Evolutionary conservation across 2,888 invertebrate genomes (phyloP), one percentile per base, ranked within the genome.

Genomic region (Ectemnius continuus): DNA sequence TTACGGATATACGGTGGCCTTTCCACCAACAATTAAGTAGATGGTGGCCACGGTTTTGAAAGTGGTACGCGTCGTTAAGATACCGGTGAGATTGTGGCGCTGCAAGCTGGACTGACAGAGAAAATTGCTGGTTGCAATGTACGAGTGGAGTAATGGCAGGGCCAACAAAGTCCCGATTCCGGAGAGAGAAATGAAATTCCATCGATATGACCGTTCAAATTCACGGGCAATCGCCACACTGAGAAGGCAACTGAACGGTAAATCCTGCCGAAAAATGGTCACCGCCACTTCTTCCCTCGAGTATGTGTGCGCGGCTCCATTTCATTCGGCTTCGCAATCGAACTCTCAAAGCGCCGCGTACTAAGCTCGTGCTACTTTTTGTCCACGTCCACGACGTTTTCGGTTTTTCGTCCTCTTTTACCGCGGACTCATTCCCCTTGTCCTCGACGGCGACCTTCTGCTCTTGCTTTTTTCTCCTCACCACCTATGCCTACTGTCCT

Each of bases 111-210:
- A 59, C 65, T 52, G 36, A 56, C 65, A 63, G 70, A 11, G 68
- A 74, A 80, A 82, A 81, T 81, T 72, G 75, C 70, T 74, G 67
- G 52, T 1, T 73, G 74, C 73, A 76, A 75, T 68, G 74, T 70
- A 82, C 76, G 80, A 77, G 76, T 75, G 82, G 82, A 81, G 79
- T 83, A 85, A 86, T 85, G 83, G 85, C 85, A 84, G 86, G 83
- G 23, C 23, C 87, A 88, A 87, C 16, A 16, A 16, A 86, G 85
- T 83, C 76, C 76, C 78, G 77, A 73, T 79, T 70, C 83, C 76
- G 81, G 85, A 85, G 85, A 85, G 85, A 87, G 87, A 88, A 88
- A 88, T 88, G 87, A 88, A 88, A 88, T 88, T 88, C 85, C 80
- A 80, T 84, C 87, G 88, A 88, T 88, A 88, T 88, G 87, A 86